Base-by-base conservation (phyloP, 2,113 vertebrate species). In the Oncorhynchus kisutch region DNA sequence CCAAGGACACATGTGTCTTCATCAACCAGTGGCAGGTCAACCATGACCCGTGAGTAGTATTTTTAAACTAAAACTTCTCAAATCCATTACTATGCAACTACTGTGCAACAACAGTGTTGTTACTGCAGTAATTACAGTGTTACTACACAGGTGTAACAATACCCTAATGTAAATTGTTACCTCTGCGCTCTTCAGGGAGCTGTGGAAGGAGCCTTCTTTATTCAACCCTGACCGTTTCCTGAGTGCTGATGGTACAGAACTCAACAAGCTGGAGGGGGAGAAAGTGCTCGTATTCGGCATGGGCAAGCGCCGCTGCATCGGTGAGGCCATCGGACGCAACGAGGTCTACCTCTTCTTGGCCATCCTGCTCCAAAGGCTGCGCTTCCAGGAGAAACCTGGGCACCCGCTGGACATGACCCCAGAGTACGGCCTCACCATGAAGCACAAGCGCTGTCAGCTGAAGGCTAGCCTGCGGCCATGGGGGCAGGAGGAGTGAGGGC, bases 21-120 rank as follows among this genome's bases (percentile, higher is more conserved):
- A 83, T 99, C 86, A 99, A 98, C 91, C 97, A 98, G 89, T 99
- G 97, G 96, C 96, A 99, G 75, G 90, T 96, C 82, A 99, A 99
- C 87, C 97, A 96, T 0, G 95, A 99, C 8, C 88, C 91, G 98
- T 99, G 93, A 96, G 97, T 96, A 78, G 13, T 1, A 8, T 70
- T 67, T 67, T 45, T 12, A 45, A 45, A 45, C 39, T 45, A 45
- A 45, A 45, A 45, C 9, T 25, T 22, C 4, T 57, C 20, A 45
- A 45, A 9, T 0, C 39, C 1, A 57, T 20, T 57, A 57, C 54
- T 45, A 45, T 11, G 2, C 39, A 39, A 39, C 39, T 39, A 39
- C 39, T 39, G 7, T 39, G 39, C 39, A 45, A 45, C 2, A 45
- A 45, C 2, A 45, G 39, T 45, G 39, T 45, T 45, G 39, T 45